Conservation (phyloP, 2,888 invertebrate species). For the Craniophora ligustri region DNA sequence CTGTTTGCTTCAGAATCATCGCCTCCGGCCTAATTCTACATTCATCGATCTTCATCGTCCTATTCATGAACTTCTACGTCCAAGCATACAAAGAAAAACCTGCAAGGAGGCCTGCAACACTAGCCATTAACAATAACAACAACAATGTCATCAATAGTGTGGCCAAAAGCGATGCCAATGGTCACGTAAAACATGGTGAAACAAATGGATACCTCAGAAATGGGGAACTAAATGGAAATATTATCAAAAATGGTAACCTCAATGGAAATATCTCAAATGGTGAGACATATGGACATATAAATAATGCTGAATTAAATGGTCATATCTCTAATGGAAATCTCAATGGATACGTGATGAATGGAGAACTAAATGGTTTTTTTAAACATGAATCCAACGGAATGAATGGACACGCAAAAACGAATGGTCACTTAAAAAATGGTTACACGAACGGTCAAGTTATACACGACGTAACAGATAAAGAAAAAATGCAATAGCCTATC, state of each 20-base stretch:
- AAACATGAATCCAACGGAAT: slow-evolving; percentile 42
- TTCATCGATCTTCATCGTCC: slow-evolving; percentile 95
- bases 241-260: slow-evolving; percentile 39
- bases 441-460: slow-evolving; percentile 65
- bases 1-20: slow-evolving; percentile 85
- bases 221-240: slow-evolving; percentile 37
- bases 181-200: slow-evolving; percentile 50
- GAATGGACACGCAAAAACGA: slow-evolving; percentile 34
- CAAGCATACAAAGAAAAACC: slow-evolving; percentile 90
- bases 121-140: slow-evolving; percentile 56
- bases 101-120: slow-evolving; percentile 37
- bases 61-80: slow-evolving; percentile 97
- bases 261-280: slow-evolving; percentile 42
- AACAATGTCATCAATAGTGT: slow-evolving; percentile 58
- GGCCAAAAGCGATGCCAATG: slow-evolving; percentile 53
- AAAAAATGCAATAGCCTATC: slow-evolving; percentile 76
- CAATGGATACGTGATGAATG: slow-evolving; percentile 51
- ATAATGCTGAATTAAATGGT: slow-evolving; percentile 51
- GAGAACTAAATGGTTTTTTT: slow-evolving; percentile 51
- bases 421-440: slow-evolving; percentile 64
- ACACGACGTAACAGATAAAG: slow-evolving; percentile 67
- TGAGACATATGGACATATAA: slow-evolving; percentile 27
- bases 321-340: slow-evolving; percentile 50
- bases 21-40: slow-evolving; percentile 93
- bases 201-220: slow-evolving; percentile 40